A percentile compares a stretch with the other conserved stretches of the same genome.
Evolutionary conservation across 2,888 invertebrate genomes (phyloP).

Genomic region (Erebia aethiops): DNA sequence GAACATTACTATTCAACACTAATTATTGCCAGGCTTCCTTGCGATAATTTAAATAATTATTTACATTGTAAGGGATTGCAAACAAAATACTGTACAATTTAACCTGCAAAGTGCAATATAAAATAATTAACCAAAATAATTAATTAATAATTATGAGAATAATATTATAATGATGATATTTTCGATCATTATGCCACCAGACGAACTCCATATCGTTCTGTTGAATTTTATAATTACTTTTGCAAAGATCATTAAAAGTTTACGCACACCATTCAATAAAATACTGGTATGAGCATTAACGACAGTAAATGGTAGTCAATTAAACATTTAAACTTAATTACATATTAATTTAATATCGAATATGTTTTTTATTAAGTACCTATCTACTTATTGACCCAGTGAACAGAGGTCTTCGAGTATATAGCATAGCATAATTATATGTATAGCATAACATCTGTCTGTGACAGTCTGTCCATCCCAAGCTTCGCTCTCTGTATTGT

Average conservation of each 20-base stretch:
- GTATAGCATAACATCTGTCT: no score
- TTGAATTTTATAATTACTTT: constrained; percentile 25
- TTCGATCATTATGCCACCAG: constrained; percentile 9
- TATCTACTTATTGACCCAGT: no score
- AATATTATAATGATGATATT: constrained; percentile 6
- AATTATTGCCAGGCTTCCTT: no score
- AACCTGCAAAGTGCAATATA: neutral
- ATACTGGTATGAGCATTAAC: constrained; percentile 9
- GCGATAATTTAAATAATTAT: no score
- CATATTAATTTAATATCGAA: constrained; percentile 8
- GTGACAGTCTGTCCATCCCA: no score
- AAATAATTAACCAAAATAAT: constrained; percentile 21
- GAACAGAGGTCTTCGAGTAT: no score
- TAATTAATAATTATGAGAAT: constrained; percentile 18
- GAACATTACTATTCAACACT: no score
- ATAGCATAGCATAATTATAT: no score
- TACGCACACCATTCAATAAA: constrained; percentile 4
- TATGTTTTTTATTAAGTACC: neutral
- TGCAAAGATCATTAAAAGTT: constrained; percentile 19
- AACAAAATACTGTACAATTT: no score
- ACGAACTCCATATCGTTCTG: constrained; percentile 12
- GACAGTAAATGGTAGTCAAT: constrained; percentile 22
- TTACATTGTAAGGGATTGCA: no score
- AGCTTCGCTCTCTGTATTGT: no score
- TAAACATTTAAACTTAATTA: constrained; percentile 16